These are phyloP conservation scores for Nyctibius bracteatus DNA, from an alignment of 2,113 vertebrate species.

Conservation along the genomic window DNA sequence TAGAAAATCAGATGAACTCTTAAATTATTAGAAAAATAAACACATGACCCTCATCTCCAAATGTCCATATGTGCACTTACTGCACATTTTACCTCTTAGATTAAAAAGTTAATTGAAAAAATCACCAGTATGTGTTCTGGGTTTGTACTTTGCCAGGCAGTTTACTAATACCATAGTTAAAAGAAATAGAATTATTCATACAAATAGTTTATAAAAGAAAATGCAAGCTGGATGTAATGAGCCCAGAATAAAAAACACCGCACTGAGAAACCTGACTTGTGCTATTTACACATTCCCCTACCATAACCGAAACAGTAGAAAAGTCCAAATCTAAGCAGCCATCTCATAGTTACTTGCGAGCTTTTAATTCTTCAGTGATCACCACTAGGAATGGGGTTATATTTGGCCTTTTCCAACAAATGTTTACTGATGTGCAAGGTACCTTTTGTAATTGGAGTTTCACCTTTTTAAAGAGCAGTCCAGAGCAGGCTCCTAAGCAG, in stretches of 20 bases:
- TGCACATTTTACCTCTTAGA: slow-evolving; percentile 3
- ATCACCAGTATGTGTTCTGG: not conserved
- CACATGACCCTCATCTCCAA: slow-evolving; percentile 22
- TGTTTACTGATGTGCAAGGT: not conserved
- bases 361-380: not conserved
- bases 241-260: slow-evolving; percentile 38
- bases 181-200: slow-evolving; percentile 44
- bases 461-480: not conserved
- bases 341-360: not conserved
- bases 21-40: slow-evolving; percentile 82
- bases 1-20: slow-evolving; percentile 71
- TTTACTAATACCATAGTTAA: slow-evolving; percentile 50
- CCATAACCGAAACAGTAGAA: not conserved
- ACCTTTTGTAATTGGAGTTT: not conserved
- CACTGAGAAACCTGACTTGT: slow-evolving; percentile 37
- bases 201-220: slow-evolving; percentile 58
- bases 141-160: slow-evolving; percentile 26
- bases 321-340: not conserved
- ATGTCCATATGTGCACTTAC: not conserved
- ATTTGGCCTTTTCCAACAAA: not conserved
- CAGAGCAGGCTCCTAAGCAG: not conserved
- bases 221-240: slow-evolving; percentile 17
- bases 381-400: not conserved
- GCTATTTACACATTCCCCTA: slow-evolving; percentile 33
- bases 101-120: slow-evolving; percentile 53